Percentiles rank a stretch among this genome's conserved stretches.
Conservation (phyloP, 2,113 vertebrate species). For the Myanophis thanlyinensis region DNA sequence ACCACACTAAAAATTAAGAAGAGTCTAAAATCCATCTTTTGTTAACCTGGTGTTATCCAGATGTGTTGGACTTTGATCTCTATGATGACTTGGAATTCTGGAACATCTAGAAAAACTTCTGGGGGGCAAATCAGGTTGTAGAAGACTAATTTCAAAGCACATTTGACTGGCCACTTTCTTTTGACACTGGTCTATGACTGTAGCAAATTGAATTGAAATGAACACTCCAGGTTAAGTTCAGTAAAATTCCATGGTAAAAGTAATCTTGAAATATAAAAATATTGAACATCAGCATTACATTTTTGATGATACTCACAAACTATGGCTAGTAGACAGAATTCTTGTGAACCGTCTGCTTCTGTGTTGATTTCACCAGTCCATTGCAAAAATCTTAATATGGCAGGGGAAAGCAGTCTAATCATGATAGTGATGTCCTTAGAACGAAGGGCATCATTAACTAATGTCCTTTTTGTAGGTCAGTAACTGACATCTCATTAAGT, state of each 20-base stretch:
- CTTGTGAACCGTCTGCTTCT: background rate
- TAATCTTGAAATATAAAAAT: background rate
- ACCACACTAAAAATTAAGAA: background rate
- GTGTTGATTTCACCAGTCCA: background rate
- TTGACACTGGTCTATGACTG: too few species aligned
- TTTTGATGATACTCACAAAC: background rate
- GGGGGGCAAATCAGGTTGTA: background rate
- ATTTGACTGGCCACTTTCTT: background rate
- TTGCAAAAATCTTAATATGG: background rate
- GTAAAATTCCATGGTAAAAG: background rate
- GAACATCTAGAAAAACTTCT: background rate
- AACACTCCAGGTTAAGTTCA: background rate
- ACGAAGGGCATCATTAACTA: background rate
- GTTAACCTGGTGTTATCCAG: background rate
- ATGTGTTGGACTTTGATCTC: background rate
- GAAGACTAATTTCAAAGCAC: background rate
- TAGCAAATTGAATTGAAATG: too few species aligned
- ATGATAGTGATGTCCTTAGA: background rate
- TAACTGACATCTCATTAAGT: background rate
- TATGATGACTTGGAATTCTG: background rate
- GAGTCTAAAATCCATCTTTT: background rate
- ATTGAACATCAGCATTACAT: background rate
- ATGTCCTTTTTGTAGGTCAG: constrained; percentile 1
- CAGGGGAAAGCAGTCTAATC: background rate
- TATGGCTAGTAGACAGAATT: background rate